Evolutionary conservation across 2,113 vertebrate species (phyloP), one percentile per base, ranked within the genome.

Genomic region (Vireo altiloquus): DNA sequence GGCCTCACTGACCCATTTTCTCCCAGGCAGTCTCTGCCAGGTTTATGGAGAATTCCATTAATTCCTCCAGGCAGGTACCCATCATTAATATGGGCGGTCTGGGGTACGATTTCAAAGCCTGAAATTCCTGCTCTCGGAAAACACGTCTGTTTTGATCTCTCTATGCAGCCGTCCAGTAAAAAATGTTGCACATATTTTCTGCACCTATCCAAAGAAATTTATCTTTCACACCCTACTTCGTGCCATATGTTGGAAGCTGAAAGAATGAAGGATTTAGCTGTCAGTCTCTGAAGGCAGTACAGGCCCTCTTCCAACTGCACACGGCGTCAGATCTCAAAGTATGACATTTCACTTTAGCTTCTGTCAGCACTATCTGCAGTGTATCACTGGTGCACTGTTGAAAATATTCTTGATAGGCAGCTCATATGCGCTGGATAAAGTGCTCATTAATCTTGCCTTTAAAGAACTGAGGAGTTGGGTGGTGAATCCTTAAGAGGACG

Each of bases 291-390:
- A 92, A 95, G 96, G 97, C 96, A 88, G 64, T 18, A 70, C 92
- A 92, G 96, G 97, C 95, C 96, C 57, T 75, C 49, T 88, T 97
- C 94, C 77, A 87, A 97, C 96, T 95, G 96, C 71, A 75, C 35
- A 31, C 91, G 17, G 85, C 87, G 44, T 96, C 76, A 66, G 89
- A 92, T 97, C 95, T 89, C 82, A 71, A 90, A 95, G 95, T 71
- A 90, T 95, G 97, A 97, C 98, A 97, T 98, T 98, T 98, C 93
- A 94, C 97, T 97, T 95, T 79, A 79, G 95, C 94, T 97, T 94
- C 96, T 96, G 97, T 97, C 97, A 97, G 98, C 97, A 92, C 94
- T 95, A 72, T 96, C 94, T 91, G 78, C 68, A 66, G 93, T 21
- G 71, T 49, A 68, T 94, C 89, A 28, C 74, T 91, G 53, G 63